Percentiles rank a stretch among this genome's conserved stretches.
These are phyloP conservation scores for Tragelaphus buxtoni DNA, from an alignment of 2,113 vertebrate species.

Conservation along the genomic window DNA sequence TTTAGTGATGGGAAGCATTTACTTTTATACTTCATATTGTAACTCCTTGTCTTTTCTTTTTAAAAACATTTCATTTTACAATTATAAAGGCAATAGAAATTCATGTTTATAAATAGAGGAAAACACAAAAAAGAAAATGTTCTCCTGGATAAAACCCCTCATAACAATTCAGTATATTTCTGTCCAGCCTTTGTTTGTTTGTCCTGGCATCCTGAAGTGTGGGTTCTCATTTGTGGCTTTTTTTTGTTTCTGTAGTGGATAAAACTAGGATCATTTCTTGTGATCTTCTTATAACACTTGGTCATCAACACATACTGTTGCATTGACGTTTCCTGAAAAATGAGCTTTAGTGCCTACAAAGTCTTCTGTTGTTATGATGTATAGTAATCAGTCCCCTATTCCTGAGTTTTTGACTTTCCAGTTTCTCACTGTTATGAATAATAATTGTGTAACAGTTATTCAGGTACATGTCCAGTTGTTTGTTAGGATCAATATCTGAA, in stretches of 20 bases:
- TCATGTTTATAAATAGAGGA: slow-evolving; percentile 8
- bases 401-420: neutral
- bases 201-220: neutral
- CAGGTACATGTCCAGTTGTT: neutral
- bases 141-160: neutral
- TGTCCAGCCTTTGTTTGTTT: neutral
- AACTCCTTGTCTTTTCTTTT: neutral
- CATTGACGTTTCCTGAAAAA: neutral
- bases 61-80: neutral
- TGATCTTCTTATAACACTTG: neutral
- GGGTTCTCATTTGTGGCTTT: neutral
- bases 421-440: slow-evolving; percentile 11
- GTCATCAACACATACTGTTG: neutral
- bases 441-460: neutral
- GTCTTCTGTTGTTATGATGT: neutral
- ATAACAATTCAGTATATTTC: neutral
- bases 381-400: neutral
- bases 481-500: slow-evolving; percentile 25
- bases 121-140: slow-evolving; percentile 18
- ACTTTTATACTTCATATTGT: neutral
- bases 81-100: slow-evolving; percentile 8
- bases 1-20: slow-evolving; percentile 11
- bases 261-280: neutral
- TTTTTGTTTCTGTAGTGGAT: neutral
- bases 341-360: neutral